Evolutionary conservation across 2,888 invertebrate genomes (phyloP).

Genomic region (Xestobium rufovillosum): DNA sequence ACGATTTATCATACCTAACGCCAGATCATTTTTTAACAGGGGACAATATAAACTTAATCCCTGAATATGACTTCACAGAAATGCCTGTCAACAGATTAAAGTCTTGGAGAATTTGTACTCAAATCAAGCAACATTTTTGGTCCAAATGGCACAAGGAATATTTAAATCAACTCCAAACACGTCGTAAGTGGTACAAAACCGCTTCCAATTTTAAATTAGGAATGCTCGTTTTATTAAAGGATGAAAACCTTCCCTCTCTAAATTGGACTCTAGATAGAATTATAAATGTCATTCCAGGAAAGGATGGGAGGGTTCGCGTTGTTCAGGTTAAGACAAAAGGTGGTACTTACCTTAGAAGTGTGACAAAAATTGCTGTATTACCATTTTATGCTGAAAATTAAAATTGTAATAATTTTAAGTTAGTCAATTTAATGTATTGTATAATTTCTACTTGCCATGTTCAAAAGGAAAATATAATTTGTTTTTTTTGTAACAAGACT

Average conservation of each 20-base stretch:
- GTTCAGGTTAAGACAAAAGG: background rate
- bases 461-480: no score
- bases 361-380: background rate
- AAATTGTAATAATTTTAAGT: no score
- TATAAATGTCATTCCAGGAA: background rate
- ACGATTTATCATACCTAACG: slow-evolving; percentile 18
- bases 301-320: background rate
- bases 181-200: background rate
- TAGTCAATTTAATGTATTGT: no score
- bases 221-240: slow-evolving; percentile 1
- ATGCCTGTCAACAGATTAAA: slow-evolving; percentile 8
- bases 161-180: background rate
- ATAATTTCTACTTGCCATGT: no score
- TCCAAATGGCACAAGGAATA: slow-evolving; percentile 2
- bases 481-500: no score
- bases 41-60: slow-evolving; percentile 12
- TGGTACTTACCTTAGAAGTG: slow-evolving; percentile 1
- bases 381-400: background rate
- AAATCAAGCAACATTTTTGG: slow-evolving; percentile 17
- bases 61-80: slow-evolving; percentile 1
- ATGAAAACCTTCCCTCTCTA: background rate
- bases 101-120: slow-evolving; percentile 19
- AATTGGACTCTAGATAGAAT: slow-evolving; percentile 2
- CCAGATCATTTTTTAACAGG: slow-evolving; percentile 23
- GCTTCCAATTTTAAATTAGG: background rate